Conservation (phyloP, 2,888 invertebrate species). For the Aspidiotus rigidus region DNA sequence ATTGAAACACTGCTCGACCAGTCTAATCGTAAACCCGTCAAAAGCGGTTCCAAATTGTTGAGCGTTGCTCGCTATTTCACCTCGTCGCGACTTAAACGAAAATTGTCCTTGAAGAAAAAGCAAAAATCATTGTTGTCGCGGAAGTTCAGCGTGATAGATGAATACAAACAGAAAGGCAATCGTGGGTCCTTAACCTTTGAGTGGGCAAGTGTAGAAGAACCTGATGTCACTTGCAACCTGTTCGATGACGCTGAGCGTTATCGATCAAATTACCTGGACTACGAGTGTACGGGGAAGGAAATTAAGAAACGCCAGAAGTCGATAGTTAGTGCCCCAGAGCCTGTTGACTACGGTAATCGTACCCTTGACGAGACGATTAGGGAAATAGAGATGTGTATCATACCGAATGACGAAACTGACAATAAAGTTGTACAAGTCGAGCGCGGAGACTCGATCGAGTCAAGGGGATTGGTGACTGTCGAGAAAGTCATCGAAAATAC, state of each 20-base stretch:
- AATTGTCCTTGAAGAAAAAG: conserved; percentile 26
- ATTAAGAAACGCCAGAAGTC: not conserved
- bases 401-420: not conserved
- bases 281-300: not conserved
- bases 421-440: not conserved
- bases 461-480: too few relatives aligned
- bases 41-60: conserved; percentile 30
- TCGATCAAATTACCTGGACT: not conserved
- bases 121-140: conserved; percentile 20
- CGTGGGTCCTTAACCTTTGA: conserved; percentile 1
- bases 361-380: not conserved
- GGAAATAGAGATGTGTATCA: not conserved
- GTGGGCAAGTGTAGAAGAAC: conserved; percentile 13
- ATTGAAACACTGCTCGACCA: conserved; percentile 34
- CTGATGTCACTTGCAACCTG: not conserved
- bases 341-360: not conserved
- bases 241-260: not conserved
- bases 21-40: conserved; percentile 35
- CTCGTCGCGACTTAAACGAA: conserved; percentile 20
- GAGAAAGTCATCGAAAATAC: too few relatives aligned
- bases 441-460: too few relatives aligned
- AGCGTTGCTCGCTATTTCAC: conserved; percentile 25
- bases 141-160: conserved; percentile 28
- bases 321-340: not conserved
- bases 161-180: conserved; percentile 16